phyloP scores from a whole-genome alignment of 2,113 vertebrate species.

The Thryonomys swinderianus region DNA sequence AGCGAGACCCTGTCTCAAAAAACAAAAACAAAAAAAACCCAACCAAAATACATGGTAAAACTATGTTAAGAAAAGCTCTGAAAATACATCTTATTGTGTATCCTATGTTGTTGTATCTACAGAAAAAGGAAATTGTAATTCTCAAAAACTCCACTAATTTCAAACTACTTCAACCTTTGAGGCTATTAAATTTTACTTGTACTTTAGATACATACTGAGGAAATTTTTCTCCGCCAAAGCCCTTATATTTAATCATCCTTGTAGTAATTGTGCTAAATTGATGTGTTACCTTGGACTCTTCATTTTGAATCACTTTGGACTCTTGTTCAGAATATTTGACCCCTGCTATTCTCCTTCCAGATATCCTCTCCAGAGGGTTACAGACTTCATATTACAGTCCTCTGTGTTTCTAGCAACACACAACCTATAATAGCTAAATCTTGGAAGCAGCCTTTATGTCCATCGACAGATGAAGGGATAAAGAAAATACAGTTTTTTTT shows the following conservation, averaged over 20 bases:
- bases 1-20: no score
- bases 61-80: not conserved
- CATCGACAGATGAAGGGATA: not conserved
- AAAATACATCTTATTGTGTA: not conserved
- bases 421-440: not conserved
- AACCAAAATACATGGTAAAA: not conserved
- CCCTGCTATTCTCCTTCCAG: not conserved
- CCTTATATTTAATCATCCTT: not conserved
- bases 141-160: not conserved
- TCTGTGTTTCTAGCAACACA: not conserved
- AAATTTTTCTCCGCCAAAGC: not conserved
- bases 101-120: not conserved
- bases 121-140: slow-evolving; percentile 3
- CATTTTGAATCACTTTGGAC: slow-evolving; percentile 18
- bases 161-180: not conserved
- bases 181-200: slow-evolving; percentile 42
- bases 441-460: not conserved
- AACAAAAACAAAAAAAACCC: no score
- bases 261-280: not conserved
- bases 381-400: not conserved
- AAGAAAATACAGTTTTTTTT: not conserved
- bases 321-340: not conserved
- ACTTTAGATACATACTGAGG: slow-evolving; percentile 34
- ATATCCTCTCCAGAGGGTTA: not conserved
- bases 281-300: not conserved